Evolutionary conservation across 2,113 vertebrate species (phyloP).

Genomic region (Todiramphus chloris): DNA sequence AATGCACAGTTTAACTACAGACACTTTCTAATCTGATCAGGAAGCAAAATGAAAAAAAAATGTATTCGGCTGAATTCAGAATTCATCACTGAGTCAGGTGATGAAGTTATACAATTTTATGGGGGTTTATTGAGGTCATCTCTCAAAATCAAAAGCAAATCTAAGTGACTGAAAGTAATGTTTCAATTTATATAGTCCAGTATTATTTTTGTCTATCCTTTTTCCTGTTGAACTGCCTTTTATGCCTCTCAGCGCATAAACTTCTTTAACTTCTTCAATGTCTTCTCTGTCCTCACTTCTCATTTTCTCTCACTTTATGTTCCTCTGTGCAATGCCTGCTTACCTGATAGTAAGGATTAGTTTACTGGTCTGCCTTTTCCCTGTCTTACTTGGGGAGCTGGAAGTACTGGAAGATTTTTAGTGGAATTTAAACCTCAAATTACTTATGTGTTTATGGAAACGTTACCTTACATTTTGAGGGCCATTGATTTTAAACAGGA

Average conservation of each 20-base stretch:
- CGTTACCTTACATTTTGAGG: slow-evolving; percentile 34
- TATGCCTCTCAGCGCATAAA: neutral
- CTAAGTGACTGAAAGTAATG: neutral
- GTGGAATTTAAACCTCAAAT: slow-evolving; percentile 24
- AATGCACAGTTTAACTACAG: neutral
- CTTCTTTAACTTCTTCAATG: neutral
- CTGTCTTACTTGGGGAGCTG: neutral
- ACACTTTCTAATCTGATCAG: slow-evolving; percentile 2
- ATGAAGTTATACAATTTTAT: neutral
- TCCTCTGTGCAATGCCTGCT: neutral
- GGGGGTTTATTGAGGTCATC: neutral
- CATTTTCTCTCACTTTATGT: neutral
- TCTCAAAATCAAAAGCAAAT: slow-evolving; percentile 18
- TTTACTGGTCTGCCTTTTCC: neutral
- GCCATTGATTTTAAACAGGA: slow-evolving; percentile 31
- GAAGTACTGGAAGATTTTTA: neutral
- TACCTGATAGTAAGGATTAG: neutral
- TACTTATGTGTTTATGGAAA: slow-evolving; percentile 9
- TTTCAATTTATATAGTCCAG: neutral
- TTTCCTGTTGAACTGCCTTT: neutral
- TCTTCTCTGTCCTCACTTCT: neutral
- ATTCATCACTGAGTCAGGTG: neutral
- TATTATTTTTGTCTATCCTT: neutral
- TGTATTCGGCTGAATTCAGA: neutral
- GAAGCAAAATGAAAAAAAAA: neutral